A percentile compares a stretch with the other conserved stretches of the same genome.
phyloP scores from a whole-genome alignment of 1,140 invertebrate genomes.

The Helicoverpa zea region DNA sequence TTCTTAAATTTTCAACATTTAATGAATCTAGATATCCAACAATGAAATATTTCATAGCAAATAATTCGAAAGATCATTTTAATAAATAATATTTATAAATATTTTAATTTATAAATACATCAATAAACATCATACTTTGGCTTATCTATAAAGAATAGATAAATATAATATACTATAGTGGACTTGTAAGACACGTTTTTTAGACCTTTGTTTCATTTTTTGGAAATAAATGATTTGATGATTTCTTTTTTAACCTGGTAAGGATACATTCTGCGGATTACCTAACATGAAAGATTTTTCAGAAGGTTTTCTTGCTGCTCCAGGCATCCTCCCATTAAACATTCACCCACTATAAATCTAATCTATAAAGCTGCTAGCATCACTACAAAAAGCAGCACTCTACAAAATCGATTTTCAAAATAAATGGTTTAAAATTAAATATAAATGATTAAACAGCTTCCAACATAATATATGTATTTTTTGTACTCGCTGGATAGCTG shows the following conservation, averaged over 20 bases:
- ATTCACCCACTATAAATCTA: background rate
- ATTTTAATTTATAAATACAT: conserved; percentile 3
- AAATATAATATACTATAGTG: background rate
- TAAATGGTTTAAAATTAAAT: background rate
- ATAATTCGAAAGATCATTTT: too few relatives aligned
- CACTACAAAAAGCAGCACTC: background rate
- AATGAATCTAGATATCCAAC: too few relatives aligned
- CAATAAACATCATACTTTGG: background rate
- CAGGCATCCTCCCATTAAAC: background rate
- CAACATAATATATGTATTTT: too few relatives aligned
- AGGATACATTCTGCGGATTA: background rate
- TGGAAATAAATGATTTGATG: too few relatives aligned
- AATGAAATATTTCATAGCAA: too few relatives aligned
- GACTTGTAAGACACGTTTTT: background rate
- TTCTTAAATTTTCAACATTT: too few relatives aligned
- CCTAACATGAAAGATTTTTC: background rate
- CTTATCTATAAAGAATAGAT: conserved; percentile 10
- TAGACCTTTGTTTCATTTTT: background rate
- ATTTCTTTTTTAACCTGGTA: background rate
- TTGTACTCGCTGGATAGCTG: background rate
- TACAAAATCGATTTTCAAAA: background rate
- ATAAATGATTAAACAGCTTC: background rate
- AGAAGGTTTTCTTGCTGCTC: background rate
- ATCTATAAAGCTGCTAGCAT: conserved; percentile 4
- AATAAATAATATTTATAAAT: conserved; percentile 6